Base-by-base conservation (phyloP, 1,140 invertebrate species). In the Aplysia californica region DNA sequence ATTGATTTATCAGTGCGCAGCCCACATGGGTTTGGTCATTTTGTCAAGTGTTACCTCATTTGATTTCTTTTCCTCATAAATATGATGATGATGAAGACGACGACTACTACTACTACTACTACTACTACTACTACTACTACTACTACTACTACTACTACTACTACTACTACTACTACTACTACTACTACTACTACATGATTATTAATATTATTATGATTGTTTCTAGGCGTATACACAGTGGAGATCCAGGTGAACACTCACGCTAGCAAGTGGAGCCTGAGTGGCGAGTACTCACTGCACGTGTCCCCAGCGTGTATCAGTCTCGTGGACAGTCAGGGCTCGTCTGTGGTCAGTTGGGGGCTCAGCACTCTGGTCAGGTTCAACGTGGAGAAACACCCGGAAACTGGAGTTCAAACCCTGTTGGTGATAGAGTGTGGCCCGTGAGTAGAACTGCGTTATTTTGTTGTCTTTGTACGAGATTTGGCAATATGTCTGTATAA, bases 381-480 rank as follows among this genome's bases (percentile, higher is more conserved):
- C 44, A 75, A 82, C 33, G 59, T 81, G 38, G 80, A 77, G 20
- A 80, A 77, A 29, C 67, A 80, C n/a, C 23, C 55, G 18, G 66
- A 55, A 18, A 71, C 79, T 29, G 76, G 76, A 4, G 66, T 79
- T 29, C 55, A 50, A 36, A 70, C 73, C 2, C 59, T 83, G 15
- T 59, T 85, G 15, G 70, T 78, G 2, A 79, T 85, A 0, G 78
- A 85, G 36, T 79, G 79, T 76, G 83, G 83, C 58, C 79, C 82
- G 83, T 85, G 75, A 85, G 83, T 83, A 35, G 0, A 3, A 33
- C 10, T 66, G 18, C 31, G 31, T 10, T 10, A n/a, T n/a, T n/a
- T n/a, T 10, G 44, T 50, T 10, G 44, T 50, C n/a, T 50, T 59
- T 29, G 31, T 59, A n/a, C n/a, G n/a, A n/a, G n/a, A n/a, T n/a